Percentiles rank a stretch among this genome's conserved stretches.
Evolutionary conservation across 2,797 vertebrate genomes (phyloP).

Genomic region (Sternarchorhynchus goeldii): DNA sequence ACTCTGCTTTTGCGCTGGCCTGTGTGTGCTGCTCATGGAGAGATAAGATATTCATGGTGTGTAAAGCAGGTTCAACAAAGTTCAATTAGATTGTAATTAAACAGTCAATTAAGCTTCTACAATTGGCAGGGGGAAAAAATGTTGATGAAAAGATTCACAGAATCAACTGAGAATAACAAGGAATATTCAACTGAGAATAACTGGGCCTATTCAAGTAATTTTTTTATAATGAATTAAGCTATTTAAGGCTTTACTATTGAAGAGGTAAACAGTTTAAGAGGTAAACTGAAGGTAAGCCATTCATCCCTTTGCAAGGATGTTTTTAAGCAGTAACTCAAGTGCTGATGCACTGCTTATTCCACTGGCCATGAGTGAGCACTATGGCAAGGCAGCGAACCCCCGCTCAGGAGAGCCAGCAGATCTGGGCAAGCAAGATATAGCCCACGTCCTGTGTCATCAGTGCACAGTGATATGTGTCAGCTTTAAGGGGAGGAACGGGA

Average conservation of each 20-base stretch:
- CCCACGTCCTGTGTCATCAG: slow-evolving; percentile 44
- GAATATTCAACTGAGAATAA: slow-evolving; percentile 4
- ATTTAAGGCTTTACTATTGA: not conserved
- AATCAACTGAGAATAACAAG: slow-evolving; percentile 17
- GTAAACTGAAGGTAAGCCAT: slow-evolving; percentile 18
- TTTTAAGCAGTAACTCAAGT: slow-evolving; percentile 42
- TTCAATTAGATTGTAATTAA: slow-evolving; percentile 51
- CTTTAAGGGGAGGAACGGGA: not conserved
- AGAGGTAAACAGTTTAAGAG: slow-evolving; percentile 7
- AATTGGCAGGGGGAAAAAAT: slow-evolving; percentile 39
- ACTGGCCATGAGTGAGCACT: slow-evolving; percentile 21
- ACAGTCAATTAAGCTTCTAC: slow-evolving; percentile 43
- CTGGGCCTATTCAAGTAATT: not conserved
- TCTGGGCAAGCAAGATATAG: slow-evolving; percentile 34
- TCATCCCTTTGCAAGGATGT: slow-evolving; percentile 20
- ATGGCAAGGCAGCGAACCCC: slow-evolving; percentile 38
- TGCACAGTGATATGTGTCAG: slow-evolving; percentile 34
- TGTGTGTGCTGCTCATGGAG: slow-evolving; percentile 23
- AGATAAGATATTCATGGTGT: slow-evolving; percentile 55
- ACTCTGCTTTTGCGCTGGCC: slow-evolving; percentile 43
- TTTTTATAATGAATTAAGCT: not conserved
- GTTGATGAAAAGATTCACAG: slow-evolving; percentile 26
- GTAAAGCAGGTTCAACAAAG: slow-evolving; percentile 50
- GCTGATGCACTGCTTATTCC: slow-evolving; percentile 28
- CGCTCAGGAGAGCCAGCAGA: slow-evolving; percentile 36